phyloP scores from a whole-genome alignment of 2,797 vertebrate genomes.

The Picus viridis region DNA sequence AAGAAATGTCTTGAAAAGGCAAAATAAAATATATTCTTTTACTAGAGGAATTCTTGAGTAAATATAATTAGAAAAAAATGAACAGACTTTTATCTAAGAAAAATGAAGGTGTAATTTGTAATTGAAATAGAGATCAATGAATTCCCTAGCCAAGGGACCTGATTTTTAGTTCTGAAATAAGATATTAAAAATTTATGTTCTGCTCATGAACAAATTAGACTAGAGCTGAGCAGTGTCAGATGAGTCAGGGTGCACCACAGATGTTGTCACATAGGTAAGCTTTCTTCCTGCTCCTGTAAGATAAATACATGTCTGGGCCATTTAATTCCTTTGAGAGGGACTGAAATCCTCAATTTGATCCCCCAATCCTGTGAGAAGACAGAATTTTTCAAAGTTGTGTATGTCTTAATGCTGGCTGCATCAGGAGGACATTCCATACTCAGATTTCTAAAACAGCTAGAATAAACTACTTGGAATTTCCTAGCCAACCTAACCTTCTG shows the following conservation, averaged over 20 bases:
- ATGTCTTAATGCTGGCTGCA: not conserved
- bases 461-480: not conserved
- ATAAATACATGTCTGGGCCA: not conserved
- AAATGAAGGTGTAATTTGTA: not conserved
- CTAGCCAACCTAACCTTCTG: not conserved
- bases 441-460: not conserved
- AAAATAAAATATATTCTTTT: not conserved
- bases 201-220: not conserved
- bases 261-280: not conserved
- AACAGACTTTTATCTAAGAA: not conserved
- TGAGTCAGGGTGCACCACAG: not conserved
- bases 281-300: not conserved
- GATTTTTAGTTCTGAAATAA: not conserved
- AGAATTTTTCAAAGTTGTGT: not conserved
- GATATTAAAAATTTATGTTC: accelerated
- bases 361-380: not conserved
- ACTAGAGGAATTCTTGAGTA: not conserved
- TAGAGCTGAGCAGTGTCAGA: not conserved
- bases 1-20: not conserved
- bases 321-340: not conserved
- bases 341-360: not conserved
- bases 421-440: accelerated
- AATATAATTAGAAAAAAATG: not conserved
- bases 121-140: not conserved
- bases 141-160: not conserved